Percentiles rank a stretch among this genome's conserved stretches.
Conservation (phyloP, 2,888 invertebrate species). For the Thymelicus acteon region DNA sequence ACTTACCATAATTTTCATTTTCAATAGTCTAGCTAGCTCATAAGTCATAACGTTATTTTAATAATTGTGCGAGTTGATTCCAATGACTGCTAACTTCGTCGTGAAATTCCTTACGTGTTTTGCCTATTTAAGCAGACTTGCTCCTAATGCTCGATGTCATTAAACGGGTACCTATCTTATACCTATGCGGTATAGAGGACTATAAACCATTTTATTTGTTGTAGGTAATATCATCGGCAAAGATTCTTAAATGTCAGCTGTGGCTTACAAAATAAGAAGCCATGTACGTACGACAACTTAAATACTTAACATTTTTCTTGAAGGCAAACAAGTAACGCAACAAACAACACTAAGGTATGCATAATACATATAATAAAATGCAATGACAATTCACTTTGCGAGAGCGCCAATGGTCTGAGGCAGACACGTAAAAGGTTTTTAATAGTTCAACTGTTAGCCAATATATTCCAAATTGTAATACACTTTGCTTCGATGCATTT, state of each 20-base stretch:
- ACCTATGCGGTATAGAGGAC: neutral
- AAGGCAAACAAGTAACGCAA: conserved; percentile 12
- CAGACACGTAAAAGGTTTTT: neutral
- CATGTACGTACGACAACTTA: neutral
- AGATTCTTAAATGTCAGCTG: too few relatives aligned
- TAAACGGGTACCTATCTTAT: neutral
- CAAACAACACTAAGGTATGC: conserved; percentile 2
- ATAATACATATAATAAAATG: conserved; percentile 17
- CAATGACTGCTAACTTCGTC: too few relatives aligned
- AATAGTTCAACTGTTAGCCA: neutral
- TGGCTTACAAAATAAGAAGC: too few relatives aligned
- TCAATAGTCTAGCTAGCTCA: too few relatives aligned
- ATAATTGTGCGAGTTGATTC: too few relatives aligned
- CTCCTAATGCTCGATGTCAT: neutral
- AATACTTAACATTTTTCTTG: conserved; percentile 11
- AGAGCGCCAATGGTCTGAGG: neutral
- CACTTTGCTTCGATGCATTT: too few relatives aligned
- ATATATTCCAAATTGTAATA: neutral
- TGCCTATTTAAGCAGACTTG: neutral
- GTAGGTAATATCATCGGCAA: too few relatives aligned
- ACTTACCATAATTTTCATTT: too few relatives aligned
- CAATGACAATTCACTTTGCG: conserved; percentile 18
- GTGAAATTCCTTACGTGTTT: neutral
- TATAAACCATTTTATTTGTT: neutral
- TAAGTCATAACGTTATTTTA: too few relatives aligned